A percentile compares a stretch with the other conserved stretches of the same genome.
Evolutionary conservation across 2,888 invertebrate species (phyloP).

Genomic region (Apeira syringaria): DNA sequence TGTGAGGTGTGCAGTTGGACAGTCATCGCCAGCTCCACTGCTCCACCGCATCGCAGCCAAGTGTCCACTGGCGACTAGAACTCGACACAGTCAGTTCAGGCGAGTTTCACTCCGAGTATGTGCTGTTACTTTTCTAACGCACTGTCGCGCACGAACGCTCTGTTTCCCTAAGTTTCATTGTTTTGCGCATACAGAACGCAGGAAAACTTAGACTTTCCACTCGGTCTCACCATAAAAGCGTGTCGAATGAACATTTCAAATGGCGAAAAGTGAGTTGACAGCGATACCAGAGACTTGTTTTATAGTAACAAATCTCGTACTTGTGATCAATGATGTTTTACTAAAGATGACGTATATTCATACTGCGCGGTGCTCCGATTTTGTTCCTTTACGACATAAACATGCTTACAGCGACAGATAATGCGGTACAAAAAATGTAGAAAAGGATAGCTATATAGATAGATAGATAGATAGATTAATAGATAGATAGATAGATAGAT

Average conservation of each 20-base stretch:
- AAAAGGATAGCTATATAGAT: no score
- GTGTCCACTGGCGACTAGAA: constrained; percentile 23
- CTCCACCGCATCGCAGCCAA: background rate
- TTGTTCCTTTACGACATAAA: no score
- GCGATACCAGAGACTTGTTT: no score
- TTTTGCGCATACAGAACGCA: constrained; percentile 53
- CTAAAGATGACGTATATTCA: no score
- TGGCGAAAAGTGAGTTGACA: background rate
- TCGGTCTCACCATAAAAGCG: constrained; percentile 38
- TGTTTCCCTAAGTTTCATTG: constrained; percentile 79
- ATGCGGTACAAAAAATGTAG: no score
- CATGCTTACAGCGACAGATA: no score
- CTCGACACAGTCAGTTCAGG: constrained; percentile 71
- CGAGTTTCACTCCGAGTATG: constrained; percentile 82
- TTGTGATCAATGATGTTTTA: no score
- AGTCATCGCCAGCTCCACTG: constrained; percentile 31
- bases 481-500: no score
- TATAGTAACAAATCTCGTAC: no score
- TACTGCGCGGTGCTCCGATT: no score
- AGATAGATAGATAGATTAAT: no score
- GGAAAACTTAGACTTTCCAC: constrained; percentile 76
- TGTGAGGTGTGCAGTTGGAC: no score
- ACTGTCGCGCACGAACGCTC: constrained; percentile 80
- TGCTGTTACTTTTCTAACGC: constrained; percentile 82
- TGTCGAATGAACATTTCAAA: constrained; percentile 24